Conservation (phyloP, 2,888 invertebrate genomes). For the Endotricha flammealis region DNA sequence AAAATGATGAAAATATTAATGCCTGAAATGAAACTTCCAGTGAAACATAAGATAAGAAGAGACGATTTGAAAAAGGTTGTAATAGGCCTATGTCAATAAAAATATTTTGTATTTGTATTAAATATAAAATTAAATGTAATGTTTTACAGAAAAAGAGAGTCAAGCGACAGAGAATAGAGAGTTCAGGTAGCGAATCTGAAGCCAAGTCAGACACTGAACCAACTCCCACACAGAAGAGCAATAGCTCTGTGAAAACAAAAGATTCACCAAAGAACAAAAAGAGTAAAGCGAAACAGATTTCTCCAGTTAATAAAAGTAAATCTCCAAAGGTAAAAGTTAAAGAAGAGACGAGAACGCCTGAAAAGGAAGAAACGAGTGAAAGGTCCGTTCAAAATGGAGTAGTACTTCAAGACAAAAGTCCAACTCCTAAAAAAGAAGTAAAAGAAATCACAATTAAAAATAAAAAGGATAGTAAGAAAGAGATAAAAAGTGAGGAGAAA, state of each 20-base stretch:
- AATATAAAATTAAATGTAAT: too few relatives aligned
- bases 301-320: conserved; percentile 11
- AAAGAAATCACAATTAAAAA: neutral
- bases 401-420: too few relatives aligned
- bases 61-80: too few relatives aligned
- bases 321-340: conserved; percentile 19
- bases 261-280: conserved; percentile 48
- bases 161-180: conserved; percentile 60
- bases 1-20: too few relatives aligned
- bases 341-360: conserved; percentile 19
- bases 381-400: conserved; percentile 12
- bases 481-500: conserved; percentile 15
- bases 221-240: conserved; percentile 16
- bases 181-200: conserved; percentile 55
- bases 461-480: conserved; percentile 8
- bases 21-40: too few relatives aligned
- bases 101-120: too few relatives aligned
- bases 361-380: conserved; percentile 1
- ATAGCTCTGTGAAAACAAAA: conserved; percentile 41
- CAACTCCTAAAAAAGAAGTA: conserved; percentile 9
- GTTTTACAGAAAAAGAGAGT: conserved; percentile 44
- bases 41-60: too few relatives aligned
- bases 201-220: conserved; percentile 9
- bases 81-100: too few relatives aligned
- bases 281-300: conserved; percentile 21